phyloP scores from a whole-genome alignment of 2,113 vertebrate genomes.

The Enhydra lutris region DNA sequence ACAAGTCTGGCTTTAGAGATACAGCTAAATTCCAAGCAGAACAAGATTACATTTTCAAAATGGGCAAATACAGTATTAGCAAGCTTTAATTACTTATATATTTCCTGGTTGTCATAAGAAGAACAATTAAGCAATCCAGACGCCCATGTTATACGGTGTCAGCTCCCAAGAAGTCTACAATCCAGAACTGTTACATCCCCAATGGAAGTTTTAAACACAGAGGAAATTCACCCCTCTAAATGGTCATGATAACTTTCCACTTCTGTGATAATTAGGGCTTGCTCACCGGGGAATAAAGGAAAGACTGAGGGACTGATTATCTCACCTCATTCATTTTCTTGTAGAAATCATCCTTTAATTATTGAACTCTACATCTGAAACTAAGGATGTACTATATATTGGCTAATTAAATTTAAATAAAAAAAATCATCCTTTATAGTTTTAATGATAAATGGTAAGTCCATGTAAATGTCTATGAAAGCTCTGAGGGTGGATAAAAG shows the following conservation, averaged over 20 bases:
- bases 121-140: background rate
- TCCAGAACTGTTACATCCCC: background rate
- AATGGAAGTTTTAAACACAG: background rate
- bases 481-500: background rate
- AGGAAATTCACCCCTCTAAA: background rate
- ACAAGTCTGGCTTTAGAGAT: rapidly evolving
- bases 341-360: background rate
- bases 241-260: background rate
- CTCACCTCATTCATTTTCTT: background rate
- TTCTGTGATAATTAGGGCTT: background rate
- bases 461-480: background rate
- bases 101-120: background rate
- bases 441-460: background rate
- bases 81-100: background rate
- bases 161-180: background rate
- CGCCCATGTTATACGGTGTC: background rate
- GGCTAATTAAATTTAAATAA: background rate
- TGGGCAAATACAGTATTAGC: background rate
- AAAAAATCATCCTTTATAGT: background rate
- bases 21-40: background rate
- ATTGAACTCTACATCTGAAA: background rate
- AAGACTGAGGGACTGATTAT: background rate
- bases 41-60: background rate
- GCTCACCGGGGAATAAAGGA: background rate
- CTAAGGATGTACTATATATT: background rate